Percentiles rank a stretch among this genome's conserved stretches.
Evolutionary conservation across 1,140 invertebrate genomes (phyloP).

Genomic region (Hyphantria cunea): DNA sequence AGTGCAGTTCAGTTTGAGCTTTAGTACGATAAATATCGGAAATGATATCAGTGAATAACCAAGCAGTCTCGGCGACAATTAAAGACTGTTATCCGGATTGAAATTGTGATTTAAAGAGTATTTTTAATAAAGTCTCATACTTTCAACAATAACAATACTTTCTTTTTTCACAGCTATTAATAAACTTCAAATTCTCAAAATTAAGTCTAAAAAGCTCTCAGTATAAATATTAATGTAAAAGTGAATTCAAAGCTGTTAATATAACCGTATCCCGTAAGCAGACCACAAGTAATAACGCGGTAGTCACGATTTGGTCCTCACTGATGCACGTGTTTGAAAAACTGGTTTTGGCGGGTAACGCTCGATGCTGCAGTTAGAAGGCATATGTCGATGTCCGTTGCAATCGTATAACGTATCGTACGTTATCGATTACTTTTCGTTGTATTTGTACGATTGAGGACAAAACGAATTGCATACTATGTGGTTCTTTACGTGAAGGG

Average conservation of each 20-base stretch:
- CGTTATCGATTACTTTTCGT: not conserved
- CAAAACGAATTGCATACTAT: not conserved
- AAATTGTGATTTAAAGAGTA: too few species aligned
- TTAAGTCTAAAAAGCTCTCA: too few species aligned
- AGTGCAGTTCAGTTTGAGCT: too few species aligned
- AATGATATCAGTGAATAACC: too few species aligned
- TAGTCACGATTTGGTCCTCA: slow-evolving; percentile 49
- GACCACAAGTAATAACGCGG: slow-evolving; percentile 46
- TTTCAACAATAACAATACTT: too few species aligned
- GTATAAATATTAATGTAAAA: slow-evolving; percentile 2
- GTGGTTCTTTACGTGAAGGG: not conserved
- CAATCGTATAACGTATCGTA: not conserved
- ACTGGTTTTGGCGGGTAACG: slow-evolving; percentile 46
- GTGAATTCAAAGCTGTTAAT: slow-evolving; percentile 3
- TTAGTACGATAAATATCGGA: too few species aligned
- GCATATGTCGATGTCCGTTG: not conserved
- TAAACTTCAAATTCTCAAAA: too few species aligned
- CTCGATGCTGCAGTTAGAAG: not conserved
- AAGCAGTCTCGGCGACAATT: too few species aligned
- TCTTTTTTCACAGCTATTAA: not conserved
- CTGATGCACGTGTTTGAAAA: slow-evolving; percentile 51
- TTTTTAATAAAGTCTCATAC: too few species aligned
- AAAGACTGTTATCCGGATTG: too few species aligned
- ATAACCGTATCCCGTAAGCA: not conserved
- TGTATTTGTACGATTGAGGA: not conserved